Conservation (phyloP, 2,113 vertebrate genomes). For the Sorex araneus region DNA sequence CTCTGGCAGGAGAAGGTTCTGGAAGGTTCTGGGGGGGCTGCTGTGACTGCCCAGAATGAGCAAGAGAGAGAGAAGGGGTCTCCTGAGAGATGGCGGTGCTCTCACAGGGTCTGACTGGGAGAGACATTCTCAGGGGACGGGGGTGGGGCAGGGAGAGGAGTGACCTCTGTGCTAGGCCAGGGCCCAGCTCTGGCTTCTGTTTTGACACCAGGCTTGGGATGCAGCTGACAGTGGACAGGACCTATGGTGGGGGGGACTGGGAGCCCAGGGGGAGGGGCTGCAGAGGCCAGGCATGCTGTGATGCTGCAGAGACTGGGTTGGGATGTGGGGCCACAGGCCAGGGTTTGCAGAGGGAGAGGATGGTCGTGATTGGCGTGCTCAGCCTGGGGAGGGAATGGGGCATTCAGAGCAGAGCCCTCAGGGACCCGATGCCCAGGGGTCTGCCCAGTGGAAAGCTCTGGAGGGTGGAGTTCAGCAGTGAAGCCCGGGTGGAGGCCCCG, state of each 20-base stretch:
- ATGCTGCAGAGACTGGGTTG: background rate
- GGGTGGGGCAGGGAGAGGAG: background rate
- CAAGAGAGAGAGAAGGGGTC: no score
- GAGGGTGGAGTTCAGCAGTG: background rate
- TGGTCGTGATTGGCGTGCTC: no score
- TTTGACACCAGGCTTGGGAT: background rate
- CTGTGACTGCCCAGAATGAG: background rate
- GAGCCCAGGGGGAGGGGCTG: background rate
- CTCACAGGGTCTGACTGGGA: no score
- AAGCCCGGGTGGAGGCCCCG: background rate
- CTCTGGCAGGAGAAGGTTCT: no score
- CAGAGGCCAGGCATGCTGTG: background rate
- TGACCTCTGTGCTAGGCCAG: background rate
- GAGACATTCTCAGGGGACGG: background rate
- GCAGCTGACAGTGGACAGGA: background rate
- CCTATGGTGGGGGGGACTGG: background rate
- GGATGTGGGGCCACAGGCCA: background rate
- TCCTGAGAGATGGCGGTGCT: background rate
- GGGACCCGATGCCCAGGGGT: background rate
- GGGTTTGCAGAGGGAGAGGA: no score
- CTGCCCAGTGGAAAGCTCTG: no score
- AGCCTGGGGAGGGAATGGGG: background rate
- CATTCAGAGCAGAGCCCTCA: background rate
- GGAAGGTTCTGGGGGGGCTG: background rate
- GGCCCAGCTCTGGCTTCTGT: background rate